Conservation (phyloP, 2,113 vertebrate species). For the Corythornis vintsioides region DNA sequence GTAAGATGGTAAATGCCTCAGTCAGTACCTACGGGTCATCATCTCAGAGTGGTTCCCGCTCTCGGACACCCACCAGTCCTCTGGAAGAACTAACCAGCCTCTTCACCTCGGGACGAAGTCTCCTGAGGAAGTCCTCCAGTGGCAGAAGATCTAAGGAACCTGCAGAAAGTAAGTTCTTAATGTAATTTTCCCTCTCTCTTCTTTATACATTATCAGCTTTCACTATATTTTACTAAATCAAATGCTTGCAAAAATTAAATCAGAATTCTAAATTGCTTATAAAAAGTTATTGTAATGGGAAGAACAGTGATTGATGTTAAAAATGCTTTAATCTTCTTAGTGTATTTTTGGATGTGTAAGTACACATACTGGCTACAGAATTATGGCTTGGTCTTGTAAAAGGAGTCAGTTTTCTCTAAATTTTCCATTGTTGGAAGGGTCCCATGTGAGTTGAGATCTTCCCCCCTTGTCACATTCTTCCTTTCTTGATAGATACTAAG, state of each 20-base stretch:
- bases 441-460: not conserved
- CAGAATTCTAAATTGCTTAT: not conserved
- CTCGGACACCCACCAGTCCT: slow-evolving; percentile 92
- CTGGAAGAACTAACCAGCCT: slow-evolving; percentile 90
- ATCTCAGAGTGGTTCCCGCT: slow-evolving; percentile 84
- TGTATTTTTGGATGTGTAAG: not conserved
- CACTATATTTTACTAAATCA: not conserved
- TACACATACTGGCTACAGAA: not conserved
- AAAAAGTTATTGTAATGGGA: not conserved
- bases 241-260: not conserved
- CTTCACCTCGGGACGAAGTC: slow-evolving; percentile 86
- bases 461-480: not conserved
- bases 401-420: not conserved
- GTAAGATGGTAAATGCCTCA: slow-evolving; percentile 82
- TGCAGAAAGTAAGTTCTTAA: slow-evolving; percentile 84
- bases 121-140: slow-evolving; percentile 86
- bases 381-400: not conserved
- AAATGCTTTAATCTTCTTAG: not conserved
- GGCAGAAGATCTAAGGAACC: slow-evolving; percentile 87
- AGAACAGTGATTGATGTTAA: not conserved
- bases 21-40: slow-evolving; percentile 83
- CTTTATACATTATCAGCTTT: not conserved
- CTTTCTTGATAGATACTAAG: not conserved
- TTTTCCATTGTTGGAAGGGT: not conserved
- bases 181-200: not conserved